Conservation (phyloP, 2,113 vertebrate species). For the Pao palembangensis region DNA sequence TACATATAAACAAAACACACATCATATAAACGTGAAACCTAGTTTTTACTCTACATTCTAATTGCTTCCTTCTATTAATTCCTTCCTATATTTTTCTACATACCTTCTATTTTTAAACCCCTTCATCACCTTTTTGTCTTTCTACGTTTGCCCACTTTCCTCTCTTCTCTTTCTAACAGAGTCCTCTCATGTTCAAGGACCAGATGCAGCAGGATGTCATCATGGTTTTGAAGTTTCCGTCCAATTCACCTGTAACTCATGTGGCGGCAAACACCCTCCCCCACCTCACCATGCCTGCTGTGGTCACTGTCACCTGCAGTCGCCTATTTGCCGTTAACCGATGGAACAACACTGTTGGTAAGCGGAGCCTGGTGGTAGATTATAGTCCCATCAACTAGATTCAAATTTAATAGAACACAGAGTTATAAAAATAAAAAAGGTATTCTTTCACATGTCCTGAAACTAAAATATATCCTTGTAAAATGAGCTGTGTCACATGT, state of each 20-base stretch:
- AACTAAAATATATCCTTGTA: background rate
- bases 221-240: constrained; percentile 99
- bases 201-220: constrained; percentile 99
- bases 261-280: constrained; percentile 97
- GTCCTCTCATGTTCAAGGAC: constrained; percentile 99
- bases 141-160: constrained; percentile 69
- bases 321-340: constrained; percentile 94
- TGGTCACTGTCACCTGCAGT: constrained; percentile 97
- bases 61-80: constrained; percentile 73
- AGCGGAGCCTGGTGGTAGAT: constrained; percentile 45
- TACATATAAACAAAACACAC: too few species aligned
- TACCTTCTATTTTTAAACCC: constrained; percentile 66
- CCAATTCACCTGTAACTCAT: constrained; percentile 94
- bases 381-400: too few species aligned
- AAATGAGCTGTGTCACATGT: constrained; percentile 24
- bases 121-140: constrained; percentile 42
- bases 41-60: constrained; percentile 76
- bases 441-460: background rate
- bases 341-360: constrained; percentile 98
- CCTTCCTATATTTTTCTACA: background rate
- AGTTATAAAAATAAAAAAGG: constrained; percentile 4
- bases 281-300: constrained; percentile 90
- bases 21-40: constrained; percentile 29
- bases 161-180: constrained; percentile 98
- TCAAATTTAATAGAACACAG: background rate